These are phyloP conservation scores for Ornithorhynchus anatinus DNA, from an alignment of 2,113 vertebrate genomes.

Conservation along the genomic window DNA sequence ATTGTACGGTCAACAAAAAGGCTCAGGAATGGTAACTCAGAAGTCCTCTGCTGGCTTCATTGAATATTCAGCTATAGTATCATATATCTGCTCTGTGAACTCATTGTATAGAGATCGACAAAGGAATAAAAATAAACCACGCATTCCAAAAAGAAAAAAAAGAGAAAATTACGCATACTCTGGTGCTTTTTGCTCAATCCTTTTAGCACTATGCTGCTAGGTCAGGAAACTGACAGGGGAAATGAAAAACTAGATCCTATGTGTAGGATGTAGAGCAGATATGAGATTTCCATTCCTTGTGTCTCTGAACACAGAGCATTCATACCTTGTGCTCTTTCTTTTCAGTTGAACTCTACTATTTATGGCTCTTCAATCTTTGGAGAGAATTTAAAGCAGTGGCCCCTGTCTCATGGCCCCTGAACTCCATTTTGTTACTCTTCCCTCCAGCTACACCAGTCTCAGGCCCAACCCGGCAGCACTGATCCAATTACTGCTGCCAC, in stretches of 20 bases:
- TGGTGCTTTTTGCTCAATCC: slow-evolving; percentile 18
- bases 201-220: slow-evolving; percentile 5
- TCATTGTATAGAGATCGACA: background rate
- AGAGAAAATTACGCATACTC: background rate
- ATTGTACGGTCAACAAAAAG: background rate
- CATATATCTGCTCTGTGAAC: slow-evolving; percentile 13
- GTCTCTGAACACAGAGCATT: fast-evolving
- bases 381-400: background rate
- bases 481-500: background rate
- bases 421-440: background rate
- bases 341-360: background rate
- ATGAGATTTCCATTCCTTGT: background rate
- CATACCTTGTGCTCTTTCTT: background rate
- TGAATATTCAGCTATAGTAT: background rate
- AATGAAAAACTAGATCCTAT: slow-evolving; percentile 14
- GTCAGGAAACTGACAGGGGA: slow-evolving; percentile 17
- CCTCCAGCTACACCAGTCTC: too few species aligned
- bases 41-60: background rate
- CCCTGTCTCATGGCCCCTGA: background rate
- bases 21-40: background rate
- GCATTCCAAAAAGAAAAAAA: background rate
- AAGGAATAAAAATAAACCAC: background rate
- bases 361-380: background rate
- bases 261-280: background rate
- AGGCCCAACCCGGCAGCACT: fast-evolving